Evolutionary conservation across 1,140 invertebrate genomes (phyloP).

Genomic region (Aphelinus atriplicis): DNA sequence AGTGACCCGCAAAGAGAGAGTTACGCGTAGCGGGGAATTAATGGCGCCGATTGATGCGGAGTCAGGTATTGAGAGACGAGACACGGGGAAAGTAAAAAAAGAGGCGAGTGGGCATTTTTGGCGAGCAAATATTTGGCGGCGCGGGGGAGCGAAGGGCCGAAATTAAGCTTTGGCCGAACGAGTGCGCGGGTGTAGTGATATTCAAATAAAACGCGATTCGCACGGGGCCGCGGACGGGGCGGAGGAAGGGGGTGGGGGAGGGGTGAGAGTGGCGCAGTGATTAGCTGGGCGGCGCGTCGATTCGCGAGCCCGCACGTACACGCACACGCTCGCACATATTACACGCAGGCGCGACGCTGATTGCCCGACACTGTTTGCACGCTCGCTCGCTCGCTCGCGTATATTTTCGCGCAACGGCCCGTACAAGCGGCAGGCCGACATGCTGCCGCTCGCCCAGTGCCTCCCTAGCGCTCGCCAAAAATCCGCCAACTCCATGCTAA

Average conservation of each 20-base stretch:
- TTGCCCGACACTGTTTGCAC: slow-evolving; percentile 47
- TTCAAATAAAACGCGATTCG: slow-evolving; percentile 28
- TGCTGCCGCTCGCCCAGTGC: not conserved
- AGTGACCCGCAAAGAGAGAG: too few species aligned
- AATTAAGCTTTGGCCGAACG: not conserved
- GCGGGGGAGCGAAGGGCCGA: not conserved
- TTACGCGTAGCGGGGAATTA: too few species aligned
- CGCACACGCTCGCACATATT: slow-evolving; percentile 33
- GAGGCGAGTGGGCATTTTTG: slow-evolving; percentile 1
- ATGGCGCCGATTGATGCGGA: too few species aligned
- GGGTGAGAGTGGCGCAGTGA: not conserved
- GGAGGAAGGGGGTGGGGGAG: too few species aligned
- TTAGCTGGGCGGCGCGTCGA: not conserved
- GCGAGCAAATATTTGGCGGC: slow-evolving; percentile 19
- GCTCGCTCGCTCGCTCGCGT: slow-evolving; percentile 28
- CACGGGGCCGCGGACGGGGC: slow-evolving; percentile 11
- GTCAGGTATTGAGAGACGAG: too few species aligned
- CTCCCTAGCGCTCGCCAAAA: not conserved
- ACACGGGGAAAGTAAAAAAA: not conserved
- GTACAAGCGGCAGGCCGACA: too few species aligned
- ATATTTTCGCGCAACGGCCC: not conserved
- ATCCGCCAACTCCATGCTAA: slow-evolving; percentile 8
- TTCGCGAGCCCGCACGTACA: slow-evolving; percentile 31
- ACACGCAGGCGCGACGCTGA: slow-evolving; percentile 40
- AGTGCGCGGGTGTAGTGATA: not conserved